Evolutionary conservation across 2,797 vertebrate species (phyloP), one percentile per base, ranked within the genome.

Genomic region (Distichodus sexfasciatus): DNA sequence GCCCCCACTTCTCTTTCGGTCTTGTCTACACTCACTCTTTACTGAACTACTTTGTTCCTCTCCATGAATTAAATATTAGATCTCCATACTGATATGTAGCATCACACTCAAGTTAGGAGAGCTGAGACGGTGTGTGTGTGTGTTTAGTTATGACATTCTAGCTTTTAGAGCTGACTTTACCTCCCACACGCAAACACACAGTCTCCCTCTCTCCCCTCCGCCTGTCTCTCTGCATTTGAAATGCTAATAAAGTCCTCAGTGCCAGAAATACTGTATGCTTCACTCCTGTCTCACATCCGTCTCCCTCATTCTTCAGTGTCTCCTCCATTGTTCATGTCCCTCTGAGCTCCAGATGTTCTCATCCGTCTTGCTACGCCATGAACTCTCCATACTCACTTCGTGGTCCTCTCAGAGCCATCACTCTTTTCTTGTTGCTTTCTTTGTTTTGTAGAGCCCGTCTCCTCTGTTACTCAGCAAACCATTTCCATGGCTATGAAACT

Each of bases 231-330:
- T 48, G 55, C 54, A 82, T 85, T 83, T 87, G 75, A 85, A 89
- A 85, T 84, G 83, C 80, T 82, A 87, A 88, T 85, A 63, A 61
- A 79, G 50, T 79, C 74, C 67, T 78, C 40, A 0, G 38, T 73
- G 69, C 51, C 63, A 65, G 50, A 58, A 57, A 63, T 58, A 72
- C 68, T 74, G 79, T 71, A 51, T 66, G 33, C 69, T 72, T 57
- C 59, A 75, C 26, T 53, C 48, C n/a, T n/a, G 33, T 61, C 44
- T 47, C 53, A 1, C 40, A 5, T 54, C 36, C 53, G 60, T 47
- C 61, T 76, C 40, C 36, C 38, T 24, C 21, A 2, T n/a, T 35
- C 14, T 38, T 9, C 26, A 75, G 51, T 24, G 2, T 17, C 44
- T 61, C 65, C 35, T 47, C 50, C 44, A 58, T n/a, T 61, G n/a